Evolutionary conservation across 2,797 vertebrate species (phyloP), one percentile per base, ranked within the genome.

Genomic region (Enteromius paludinosus): DNA sequence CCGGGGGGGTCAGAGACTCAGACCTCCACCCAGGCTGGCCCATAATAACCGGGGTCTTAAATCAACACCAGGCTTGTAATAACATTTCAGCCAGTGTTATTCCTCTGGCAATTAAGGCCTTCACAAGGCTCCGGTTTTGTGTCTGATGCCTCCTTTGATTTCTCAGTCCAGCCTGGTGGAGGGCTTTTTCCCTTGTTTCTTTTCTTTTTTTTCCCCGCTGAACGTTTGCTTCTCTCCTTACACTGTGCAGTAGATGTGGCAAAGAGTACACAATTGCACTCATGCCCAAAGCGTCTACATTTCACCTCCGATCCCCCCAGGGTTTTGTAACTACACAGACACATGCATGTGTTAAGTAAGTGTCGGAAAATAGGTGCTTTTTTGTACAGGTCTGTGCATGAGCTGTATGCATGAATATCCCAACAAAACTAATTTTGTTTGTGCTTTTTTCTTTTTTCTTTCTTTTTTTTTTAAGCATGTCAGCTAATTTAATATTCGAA

Each of bases 71-170:
- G 84, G 88, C 92, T 90, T 92, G 91, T 89, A 93, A 93, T 92
- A 93, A 94, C 91, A 92, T 90, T 92, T 92, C 91, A 91, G 81
- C 87, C 90, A 65, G 87, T 93, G 92, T 94, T 94, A 92, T 93
- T 94, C 89, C 92, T 92, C 87, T 90, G 83, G 89, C 90, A 92
- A 86, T 91, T 90, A 88, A 84, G 88, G 79, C 84, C 83, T 85
- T 86, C 73, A 83, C 82, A 78, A 45, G 87, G 70, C 85, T 56
- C 62, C 62, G 76, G 72, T 86, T 85, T 81, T 49, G 81, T 84
- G 82, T 87, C 82, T 86, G 83, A 78, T 78, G 80, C 70, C 81
- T 81, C 84, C 81, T 87, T 89, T 86, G 82, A 88, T 88, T 85
- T 87, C 47, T 84, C 72, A 71, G 66, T 56, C 84, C 72, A 78